A percentile compares a stretch with the other conserved stretches of the same genome.
Evolutionary conservation across 2,113 vertebrate genomes (phyloP).

Genomic region (Poecilia latipinna): DNA sequence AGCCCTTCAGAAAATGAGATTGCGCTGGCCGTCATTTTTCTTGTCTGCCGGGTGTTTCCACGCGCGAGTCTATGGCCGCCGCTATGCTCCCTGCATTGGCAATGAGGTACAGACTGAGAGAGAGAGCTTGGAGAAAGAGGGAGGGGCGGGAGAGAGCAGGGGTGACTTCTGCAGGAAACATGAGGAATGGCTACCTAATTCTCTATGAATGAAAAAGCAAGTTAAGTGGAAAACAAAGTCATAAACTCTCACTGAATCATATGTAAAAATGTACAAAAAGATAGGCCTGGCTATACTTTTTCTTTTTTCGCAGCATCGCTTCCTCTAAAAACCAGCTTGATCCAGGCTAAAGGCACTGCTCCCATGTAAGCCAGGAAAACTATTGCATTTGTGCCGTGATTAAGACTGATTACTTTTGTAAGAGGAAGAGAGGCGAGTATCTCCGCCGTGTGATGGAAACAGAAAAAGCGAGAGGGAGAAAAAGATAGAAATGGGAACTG

Average conservation of each 20-base stretch:
- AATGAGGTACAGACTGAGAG: constrained; percentile 85
- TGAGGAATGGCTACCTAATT: constrained; percentile 53
- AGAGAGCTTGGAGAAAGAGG: constrained; percentile 29
- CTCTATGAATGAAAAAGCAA: constrained; percentile 60
- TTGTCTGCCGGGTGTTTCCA: constrained; percentile 91
- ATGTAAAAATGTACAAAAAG: constrained; percentile 34
- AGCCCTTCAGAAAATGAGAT: constrained; percentile 99
- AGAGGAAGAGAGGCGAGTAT: constrained; percentile 29
- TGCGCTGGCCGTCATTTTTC: constrained; percentile 96
- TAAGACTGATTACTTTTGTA: constrained; percentile 61
- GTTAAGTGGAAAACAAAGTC: constrained; percentile 57
- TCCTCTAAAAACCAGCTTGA: constrained; percentile 22
- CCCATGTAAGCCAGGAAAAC: constrained; percentile 41
- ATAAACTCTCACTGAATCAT: constrained; percentile 38
- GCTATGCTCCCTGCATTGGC: constrained; percentile 88
- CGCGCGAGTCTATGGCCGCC: constrained; percentile 75
- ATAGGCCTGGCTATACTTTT: neutral
- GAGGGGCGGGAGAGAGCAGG: constrained; percentile 35
- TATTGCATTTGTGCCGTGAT: constrained; percentile 52
- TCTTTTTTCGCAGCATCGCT: neutral
- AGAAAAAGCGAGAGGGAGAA: constrained; percentile 20
- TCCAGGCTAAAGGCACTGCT: constrained; percentile 28
- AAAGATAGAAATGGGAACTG: constrained; percentile 51
- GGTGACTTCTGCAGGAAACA: constrained; percentile 56
- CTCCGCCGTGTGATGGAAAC: constrained; percentile 23